Base-by-base conservation (phyloP, 2,113 vertebrate species). In the Syngnathus scovelli region DNA sequence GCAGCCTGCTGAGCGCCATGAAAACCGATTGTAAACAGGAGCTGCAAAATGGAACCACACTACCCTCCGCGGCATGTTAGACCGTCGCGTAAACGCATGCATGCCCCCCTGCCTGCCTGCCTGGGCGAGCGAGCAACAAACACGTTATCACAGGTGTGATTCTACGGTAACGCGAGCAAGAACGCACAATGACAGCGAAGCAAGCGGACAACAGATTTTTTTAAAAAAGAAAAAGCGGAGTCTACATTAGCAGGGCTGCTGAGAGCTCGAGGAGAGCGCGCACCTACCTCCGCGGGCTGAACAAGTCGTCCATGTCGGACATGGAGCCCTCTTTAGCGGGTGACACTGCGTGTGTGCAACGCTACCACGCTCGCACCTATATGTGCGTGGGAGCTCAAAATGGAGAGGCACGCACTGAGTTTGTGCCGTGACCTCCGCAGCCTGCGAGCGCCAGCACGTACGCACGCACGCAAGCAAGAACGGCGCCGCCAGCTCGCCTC, bases 341-440 rank as follows among this genome's bases (percentile, higher is more conserved):
- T 87, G 87, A 87, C 89, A 89, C 82, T 71, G 33, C 49, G 75
- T 69, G 78, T 76, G 83, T 59, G 39, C 58, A 70, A 38, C 27
- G 81, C 78, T 78, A 70, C 89, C 60, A 9, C 39, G 74, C 81
- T 84, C 92, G 80, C 90, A 92, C 87, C 87, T 89, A 79, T n/a
- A 10, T 83, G 75, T 80, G 66, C 82, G 68, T 83, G 87, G 88
- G 92, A 91, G 88, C 93, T 94, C 95, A 98, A 99, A 97, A 99
- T 98, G 97, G 97, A 96, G 95, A 94, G 92, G 86, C 93, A 89
- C 92, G 94, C 94, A 94, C 96, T 90, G 95, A 96, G 95, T 95
- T 92, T 92, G 94, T 96, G 96, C 94, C 93, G 86, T 96, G 97
- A 98, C 97, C 96, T 96, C 93, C 95, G 95, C 93, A 95, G 95